phyloP scores from a whole-genome alignment of 2,888 invertebrate species.

The Dicyrtoma fusca region DNA sequence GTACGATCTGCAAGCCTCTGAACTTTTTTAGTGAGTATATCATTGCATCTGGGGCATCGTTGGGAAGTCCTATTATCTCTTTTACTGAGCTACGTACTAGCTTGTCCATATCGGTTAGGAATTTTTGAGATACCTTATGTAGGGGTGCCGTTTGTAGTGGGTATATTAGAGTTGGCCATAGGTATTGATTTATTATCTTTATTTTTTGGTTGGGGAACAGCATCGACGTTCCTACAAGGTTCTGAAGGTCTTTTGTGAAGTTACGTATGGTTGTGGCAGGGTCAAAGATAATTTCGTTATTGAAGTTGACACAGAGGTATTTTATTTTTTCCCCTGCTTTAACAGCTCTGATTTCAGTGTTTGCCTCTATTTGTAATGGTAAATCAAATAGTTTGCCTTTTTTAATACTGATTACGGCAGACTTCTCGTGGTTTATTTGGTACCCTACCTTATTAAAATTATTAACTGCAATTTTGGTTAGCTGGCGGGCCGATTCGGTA shows the following conservation, averaged over 20 bases:
- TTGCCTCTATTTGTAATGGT: neutral
- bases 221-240: conserved; percentile 3
- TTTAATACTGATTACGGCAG: neutral
- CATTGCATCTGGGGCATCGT: conserved; percentile 34
- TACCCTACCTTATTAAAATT: neutral
- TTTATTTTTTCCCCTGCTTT: conserved; percentile 24
- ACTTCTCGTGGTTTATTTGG: conserved; percentile 3
- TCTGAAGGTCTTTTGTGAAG: conserved; percentile 4
- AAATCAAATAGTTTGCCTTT: neutral
- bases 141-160: conserved; percentile 29
- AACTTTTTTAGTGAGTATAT: conserved; percentile 19
- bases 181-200: conserved; percentile 34
- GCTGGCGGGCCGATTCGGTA: neutral
- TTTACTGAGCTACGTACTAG: conserved; percentile 6
- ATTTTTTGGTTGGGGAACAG: conserved; percentile 33
- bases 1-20: conserved; percentile 29
- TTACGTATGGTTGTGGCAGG: neutral
- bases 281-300: conserved; percentile 33
- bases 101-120: conserved; percentile 17
- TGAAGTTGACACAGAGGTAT: conserved; percentile 25
- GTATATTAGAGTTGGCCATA: conserved; percentile 40
- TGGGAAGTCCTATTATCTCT: conserved; percentile 24
- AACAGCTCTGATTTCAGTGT: neutral
- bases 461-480: neutral
- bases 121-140: conserved; percentile 1